Evolutionary conservation across 2,113 vertebrate species (phyloP).

Genomic region (Australoheros scitulus): DNA sequence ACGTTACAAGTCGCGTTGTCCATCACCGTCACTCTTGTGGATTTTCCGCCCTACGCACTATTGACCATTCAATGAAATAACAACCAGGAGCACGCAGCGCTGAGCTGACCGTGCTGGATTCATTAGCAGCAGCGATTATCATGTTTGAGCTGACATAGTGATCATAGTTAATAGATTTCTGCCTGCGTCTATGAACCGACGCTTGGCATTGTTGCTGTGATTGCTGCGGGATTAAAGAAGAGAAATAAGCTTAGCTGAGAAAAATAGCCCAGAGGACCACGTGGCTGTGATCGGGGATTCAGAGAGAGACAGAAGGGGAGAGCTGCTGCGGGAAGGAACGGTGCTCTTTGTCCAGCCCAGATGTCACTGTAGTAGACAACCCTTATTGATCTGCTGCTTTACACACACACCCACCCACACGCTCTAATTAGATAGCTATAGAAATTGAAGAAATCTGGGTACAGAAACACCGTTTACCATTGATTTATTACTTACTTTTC

Average conservation of each 20-base stretch:
- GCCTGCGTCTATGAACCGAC: constrained; percentile 30
- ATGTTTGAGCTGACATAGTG: constrained; percentile 52
- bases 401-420: constrained; percentile 23
- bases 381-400: constrained; percentile 67
- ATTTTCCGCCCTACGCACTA: constrained; percentile 54
- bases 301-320: constrained; percentile 33
- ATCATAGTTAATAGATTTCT: constrained; percentile 73
- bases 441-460: not conserved
- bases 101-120: constrained; percentile 35
- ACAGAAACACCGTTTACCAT: constrained; percentile 7
- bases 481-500: not conserved
- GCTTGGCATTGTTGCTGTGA: constrained; percentile 66
- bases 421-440: constrained; percentile 14
- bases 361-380: constrained; percentile 73
- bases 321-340: constrained; percentile 54
- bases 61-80: constrained; percentile 63
- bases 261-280: constrained; percentile 70
- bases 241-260: constrained; percentile 75
- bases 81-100: not conserved
- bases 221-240: constrained; percentile 76
- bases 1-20: constrained; percentile 33
- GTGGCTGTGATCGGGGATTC: constrained; percentile 70
- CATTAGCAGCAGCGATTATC: constrained; percentile 61
- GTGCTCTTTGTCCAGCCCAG: constrained; percentile 69
- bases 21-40: constrained; percentile 36